phyloP scores from a whole-genome alignment of 2,888 invertebrate genomes.

The Eulithis prunata region DNA sequence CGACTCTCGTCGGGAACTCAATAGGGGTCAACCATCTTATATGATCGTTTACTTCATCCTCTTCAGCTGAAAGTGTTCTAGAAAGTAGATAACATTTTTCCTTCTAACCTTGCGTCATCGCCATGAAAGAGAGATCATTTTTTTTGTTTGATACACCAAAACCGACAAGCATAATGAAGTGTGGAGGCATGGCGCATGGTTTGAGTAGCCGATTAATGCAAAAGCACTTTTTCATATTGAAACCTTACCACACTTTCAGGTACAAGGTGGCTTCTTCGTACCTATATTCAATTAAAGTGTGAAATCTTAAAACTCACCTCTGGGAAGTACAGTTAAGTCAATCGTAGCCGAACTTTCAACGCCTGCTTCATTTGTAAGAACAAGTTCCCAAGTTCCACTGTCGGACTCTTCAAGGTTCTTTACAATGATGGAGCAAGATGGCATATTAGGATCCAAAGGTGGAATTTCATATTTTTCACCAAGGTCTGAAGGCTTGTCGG shows the following conservation, averaged over 20 bases:
- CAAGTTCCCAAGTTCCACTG: conserved; percentile 32
- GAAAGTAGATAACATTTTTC: neutral
- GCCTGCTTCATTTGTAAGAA: conserved; percentile 7
- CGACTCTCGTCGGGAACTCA: conserved; percentile 35
- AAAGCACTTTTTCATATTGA: neutral
- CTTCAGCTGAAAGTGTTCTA: conserved; percentile 19
- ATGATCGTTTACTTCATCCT: neutral
- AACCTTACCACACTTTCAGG: neutral
- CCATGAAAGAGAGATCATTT: too few species aligned
- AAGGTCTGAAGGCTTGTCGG: conserved; percentile 4
- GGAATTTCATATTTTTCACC: conserved; percentile 27
- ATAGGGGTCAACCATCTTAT: conserved; percentile 35
- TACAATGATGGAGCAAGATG: conserved; percentile 27
- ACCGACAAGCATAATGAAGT: neutral
- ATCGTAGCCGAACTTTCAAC: conserved; percentile 4
- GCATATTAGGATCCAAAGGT: neutral
- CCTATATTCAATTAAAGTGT: too few species aligned
- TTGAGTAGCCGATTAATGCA: conserved; percentile 1
- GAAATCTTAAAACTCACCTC: conserved; percentile 15
- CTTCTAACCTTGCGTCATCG: too few species aligned
- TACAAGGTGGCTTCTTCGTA: too few species aligned
- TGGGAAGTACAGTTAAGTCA: conserved; percentile 17
- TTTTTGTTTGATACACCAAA: neutral
- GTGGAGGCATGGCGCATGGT: neutral
- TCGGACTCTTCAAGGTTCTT: conserved; percentile 25